Conservation (phyloP, 2,113 vertebrate species). For the Pteruthius melanotis region DNA sequence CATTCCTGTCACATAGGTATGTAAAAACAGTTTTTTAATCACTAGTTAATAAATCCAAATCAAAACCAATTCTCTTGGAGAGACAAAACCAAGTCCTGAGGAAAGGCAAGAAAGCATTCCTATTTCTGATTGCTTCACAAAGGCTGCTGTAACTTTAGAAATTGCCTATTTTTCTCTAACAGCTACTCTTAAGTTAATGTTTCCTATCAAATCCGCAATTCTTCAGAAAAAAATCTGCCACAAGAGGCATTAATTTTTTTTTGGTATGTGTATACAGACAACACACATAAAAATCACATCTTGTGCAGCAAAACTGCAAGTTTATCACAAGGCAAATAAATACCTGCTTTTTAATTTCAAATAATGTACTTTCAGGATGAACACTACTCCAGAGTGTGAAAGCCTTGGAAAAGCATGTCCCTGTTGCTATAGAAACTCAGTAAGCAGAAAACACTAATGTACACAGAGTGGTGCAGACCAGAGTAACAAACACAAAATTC, state of each 20-base stretch:
- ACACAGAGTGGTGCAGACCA: neutral
- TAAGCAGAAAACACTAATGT: neutral
- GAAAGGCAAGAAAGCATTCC: neutral
- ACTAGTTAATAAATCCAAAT: neutral
- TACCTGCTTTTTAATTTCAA: neutral
- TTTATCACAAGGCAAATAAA: neutral
- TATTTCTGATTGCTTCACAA: neutral
- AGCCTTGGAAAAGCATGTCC: neutral
- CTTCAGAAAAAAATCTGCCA: neutral
- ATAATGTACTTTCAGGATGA: conserved; percentile 26
- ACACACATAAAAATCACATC: neutral
- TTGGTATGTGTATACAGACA: neutral
- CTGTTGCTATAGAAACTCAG: neutral
- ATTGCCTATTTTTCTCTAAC: neutral
- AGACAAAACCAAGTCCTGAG: neutral
- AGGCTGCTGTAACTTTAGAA: neutral
- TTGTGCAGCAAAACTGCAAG: neutral
- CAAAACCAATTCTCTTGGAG: neutral
- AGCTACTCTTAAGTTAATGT: neutral
- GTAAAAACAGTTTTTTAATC: neutral
- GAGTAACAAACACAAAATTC: neutral
- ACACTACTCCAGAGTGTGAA: neutral
- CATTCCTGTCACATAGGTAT: neutral
- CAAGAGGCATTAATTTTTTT: neutral
- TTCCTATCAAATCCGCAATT: neutral